These are phyloP conservation scores for Bagarius yarrelli DNA, from an alignment of 2,113 vertebrate species.

Conservation along the genomic window DNA sequence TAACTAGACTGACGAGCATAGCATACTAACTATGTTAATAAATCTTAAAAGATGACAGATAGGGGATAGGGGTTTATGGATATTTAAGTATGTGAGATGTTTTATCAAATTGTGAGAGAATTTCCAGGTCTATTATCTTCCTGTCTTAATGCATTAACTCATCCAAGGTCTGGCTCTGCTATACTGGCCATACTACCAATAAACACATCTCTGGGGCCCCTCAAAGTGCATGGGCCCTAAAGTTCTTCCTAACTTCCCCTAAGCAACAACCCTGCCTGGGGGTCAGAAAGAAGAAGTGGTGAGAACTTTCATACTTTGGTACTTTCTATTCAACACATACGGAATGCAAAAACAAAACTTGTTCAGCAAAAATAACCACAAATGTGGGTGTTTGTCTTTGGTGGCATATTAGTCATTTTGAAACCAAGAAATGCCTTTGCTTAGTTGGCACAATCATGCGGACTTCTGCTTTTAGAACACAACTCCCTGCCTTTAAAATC, in stretches of 20 bases:
- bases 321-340: neutral
- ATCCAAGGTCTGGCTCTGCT: too few species aligned
- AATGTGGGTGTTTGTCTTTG: slow-evolving; percentile 41
- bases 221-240: too few species aligned
- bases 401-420: slow-evolving; percentile 31
- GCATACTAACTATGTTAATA: neutral
- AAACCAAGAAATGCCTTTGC: slow-evolving; percentile 25
- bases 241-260: too few species aligned
- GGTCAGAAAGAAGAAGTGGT: neutral
- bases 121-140: neutral
- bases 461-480: slow-evolving; percentile 30
- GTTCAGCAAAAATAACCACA: slow-evolving; percentile 34
- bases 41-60: neutral
- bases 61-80: neutral
- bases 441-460: slow-evolving; percentile 27
- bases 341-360: slow-evolving; percentile 20
- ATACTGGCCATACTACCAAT: too few species aligned
- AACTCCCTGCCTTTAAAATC: slow-evolving; percentile 19
- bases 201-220: too few species aligned
- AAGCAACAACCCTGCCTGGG: neutral
- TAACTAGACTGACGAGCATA: neutral
- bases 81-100: neutral
- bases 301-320: neutral
- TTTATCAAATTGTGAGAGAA: neutral
- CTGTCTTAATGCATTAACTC: neutral